Evolutionary conservation across 2,888 invertebrate genomes (phyloP).

Genomic region (Pyrrhosoma nymphula): DNA sequence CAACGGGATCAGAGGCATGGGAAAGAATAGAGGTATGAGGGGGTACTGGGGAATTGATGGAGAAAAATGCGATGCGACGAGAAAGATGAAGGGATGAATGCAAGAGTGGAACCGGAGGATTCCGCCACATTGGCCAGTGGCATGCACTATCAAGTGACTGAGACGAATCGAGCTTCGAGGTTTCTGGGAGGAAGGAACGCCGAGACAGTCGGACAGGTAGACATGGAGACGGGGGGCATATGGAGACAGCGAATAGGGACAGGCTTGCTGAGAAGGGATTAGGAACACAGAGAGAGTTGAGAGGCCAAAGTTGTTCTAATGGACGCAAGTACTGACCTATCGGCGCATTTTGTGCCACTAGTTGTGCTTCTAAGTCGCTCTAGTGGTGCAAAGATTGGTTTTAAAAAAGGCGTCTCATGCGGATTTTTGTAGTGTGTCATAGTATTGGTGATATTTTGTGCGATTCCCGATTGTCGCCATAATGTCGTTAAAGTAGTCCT

Average conservation of each 20-base stretch:
- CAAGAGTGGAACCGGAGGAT: neutral
- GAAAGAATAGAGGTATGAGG: neutral
- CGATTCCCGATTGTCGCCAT: too few species aligned
- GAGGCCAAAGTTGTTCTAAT: neutral
- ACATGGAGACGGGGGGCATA: neutral
- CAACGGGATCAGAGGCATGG: neutral
- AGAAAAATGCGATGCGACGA: neutral
- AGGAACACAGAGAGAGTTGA: neutral
- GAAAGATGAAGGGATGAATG: neutral
- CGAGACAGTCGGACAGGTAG: neutral
- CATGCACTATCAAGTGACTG: neutral
- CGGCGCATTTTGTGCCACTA: too few species aligned
- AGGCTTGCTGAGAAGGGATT: neutral
- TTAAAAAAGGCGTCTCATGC: too few species aligned
- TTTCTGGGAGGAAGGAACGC: too few species aligned
- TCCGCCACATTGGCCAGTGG: neutral
- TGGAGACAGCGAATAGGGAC: neutral
- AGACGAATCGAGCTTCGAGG: neutral
- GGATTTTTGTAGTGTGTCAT: too few species aligned
- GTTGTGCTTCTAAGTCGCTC: too few species aligned
- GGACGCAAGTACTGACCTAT: too few species aligned
- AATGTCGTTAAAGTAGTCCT: too few species aligned
- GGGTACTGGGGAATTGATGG: neutral
- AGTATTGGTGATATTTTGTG: too few species aligned
- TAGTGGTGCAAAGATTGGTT: too few species aligned